Conservation (phyloP, 1,140 invertebrate genomes). For the Tetramorium simillimum region DNA sequence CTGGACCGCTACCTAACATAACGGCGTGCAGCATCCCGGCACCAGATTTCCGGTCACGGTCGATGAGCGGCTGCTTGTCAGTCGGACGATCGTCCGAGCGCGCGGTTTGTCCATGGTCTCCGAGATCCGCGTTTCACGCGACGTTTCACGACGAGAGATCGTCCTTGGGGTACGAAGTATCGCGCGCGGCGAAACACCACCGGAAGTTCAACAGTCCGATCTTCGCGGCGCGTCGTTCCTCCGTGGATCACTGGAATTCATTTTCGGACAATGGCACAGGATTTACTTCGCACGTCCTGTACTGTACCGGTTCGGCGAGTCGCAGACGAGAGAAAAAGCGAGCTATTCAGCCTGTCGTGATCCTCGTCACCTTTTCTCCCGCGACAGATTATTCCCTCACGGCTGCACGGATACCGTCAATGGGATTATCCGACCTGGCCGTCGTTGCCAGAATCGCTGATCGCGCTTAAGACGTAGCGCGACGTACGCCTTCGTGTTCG, state of each 20-base stretch:
- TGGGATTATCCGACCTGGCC: slow-evolving; percentile 13
- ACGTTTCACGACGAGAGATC: not conserved
- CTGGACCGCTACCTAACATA: slow-evolving; percentile 78
- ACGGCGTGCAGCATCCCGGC: slow-evolving; percentile 79
- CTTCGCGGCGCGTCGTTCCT: not conserved
- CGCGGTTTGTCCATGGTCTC: slow-evolving; percentile 63
- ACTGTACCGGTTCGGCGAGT: not conserved
- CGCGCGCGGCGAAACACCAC: not conserved
- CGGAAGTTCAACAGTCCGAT: not conserved
- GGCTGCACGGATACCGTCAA: not conserved
- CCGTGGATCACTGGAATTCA: not conserved
- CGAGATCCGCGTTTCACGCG: not conserved
- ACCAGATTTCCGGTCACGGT: slow-evolving; percentile 45
- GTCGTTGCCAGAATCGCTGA: slow-evolving; percentile 9
- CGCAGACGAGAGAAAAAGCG: not conserved
- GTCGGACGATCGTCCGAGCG: slow-evolving; percentile 13
- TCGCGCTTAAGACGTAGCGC: not conserved
- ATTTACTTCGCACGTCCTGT: not conserved
- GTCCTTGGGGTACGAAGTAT: not conserved
- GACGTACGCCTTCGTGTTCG: not conserved
- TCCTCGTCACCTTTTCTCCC: not conserved
- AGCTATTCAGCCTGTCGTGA: not conserved
- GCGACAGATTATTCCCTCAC: not conserved
- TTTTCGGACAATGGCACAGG: not conserved
- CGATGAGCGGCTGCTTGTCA: slow-evolving; percentile 26